Percentiles rank a stretch among this genome's conserved stretches.
Evolutionary conservation across 2,888 invertebrate species (phyloP).

Genomic region (Belgica antarctica): DNA sequence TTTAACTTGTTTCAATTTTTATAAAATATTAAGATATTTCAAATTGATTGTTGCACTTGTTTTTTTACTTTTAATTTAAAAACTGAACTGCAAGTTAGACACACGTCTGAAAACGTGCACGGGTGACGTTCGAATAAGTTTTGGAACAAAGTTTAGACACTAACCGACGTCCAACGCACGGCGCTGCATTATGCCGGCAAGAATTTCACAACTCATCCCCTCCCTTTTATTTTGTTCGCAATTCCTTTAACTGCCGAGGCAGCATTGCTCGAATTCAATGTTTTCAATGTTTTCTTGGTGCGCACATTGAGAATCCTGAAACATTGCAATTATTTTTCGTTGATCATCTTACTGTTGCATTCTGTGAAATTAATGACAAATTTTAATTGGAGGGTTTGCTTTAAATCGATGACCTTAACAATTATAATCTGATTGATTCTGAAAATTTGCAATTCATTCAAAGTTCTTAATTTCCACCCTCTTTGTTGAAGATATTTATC

Average conservation of each 20-base stretch:
- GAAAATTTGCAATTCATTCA: too few relatives aligned
- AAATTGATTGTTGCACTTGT: not conserved
- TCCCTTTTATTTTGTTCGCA: not conserved
- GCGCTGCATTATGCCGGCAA: conserved; percentile 31
- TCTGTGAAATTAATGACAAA: too few relatives aligned
- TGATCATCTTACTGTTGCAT: not conserved
- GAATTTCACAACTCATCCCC: conserved; percentile 27
- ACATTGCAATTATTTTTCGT: too few relatives aligned
- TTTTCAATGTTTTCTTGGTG: not conserved
- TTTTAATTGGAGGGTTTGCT: too few relatives aligned
- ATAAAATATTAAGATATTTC: too few relatives aligned
- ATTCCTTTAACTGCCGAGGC: not conserved
- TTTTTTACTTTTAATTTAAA: not conserved
- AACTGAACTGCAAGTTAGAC: not conserved
- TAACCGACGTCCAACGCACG: conserved; percentile 37
- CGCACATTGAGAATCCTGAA: not conserved
- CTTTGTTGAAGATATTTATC: not conserved
- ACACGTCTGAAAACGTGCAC: not conserved
- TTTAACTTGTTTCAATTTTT: too few relatives aligned
- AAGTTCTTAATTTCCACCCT: too few relatives aligned
- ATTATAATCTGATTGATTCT: too few relatives aligned
- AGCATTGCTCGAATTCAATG: not conserved
- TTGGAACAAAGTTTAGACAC: not conserved
- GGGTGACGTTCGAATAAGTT: conserved; percentile 37
- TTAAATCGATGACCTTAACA: too few relatives aligned